phyloP scores from a whole-genome alignment of 2,113 vertebrate species.

The Raphicerus campestris region DNA sequence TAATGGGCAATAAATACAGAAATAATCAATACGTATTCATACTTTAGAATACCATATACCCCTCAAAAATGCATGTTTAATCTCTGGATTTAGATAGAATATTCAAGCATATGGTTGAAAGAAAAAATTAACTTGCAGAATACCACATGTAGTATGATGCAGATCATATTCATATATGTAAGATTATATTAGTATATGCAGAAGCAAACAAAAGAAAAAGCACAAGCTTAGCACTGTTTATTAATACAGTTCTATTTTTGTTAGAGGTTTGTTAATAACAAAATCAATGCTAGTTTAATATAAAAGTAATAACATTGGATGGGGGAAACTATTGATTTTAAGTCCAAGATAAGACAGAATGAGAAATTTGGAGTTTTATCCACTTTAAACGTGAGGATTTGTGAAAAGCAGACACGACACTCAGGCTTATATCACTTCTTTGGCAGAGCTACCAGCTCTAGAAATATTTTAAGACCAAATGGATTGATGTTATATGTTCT shows the following conservation, averaged over 20 bases:
- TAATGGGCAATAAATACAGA: not conserved
- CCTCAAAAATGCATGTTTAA: not conserved
- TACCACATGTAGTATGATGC: not conserved
- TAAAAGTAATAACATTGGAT: not conserved
- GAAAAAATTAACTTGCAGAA: not conserved
- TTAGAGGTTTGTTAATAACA: not conserved
- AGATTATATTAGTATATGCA: not conserved
- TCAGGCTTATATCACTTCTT: not conserved
- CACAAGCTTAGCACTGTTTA: not conserved
- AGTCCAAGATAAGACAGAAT: not conserved
- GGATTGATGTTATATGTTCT: not conserved
- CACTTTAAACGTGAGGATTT: not conserved
- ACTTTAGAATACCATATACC: not conserved
- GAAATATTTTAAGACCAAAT: not conserved
- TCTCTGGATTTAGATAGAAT: not conserved
- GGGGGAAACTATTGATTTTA: not conserved
- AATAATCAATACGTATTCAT: not conserved
- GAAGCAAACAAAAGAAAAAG: not conserved
- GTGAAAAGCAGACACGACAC: not conserved
- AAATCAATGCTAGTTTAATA: not conserved
- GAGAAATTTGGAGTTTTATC: not conserved
- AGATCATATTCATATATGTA: not conserved
- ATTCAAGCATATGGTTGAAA: not conserved
- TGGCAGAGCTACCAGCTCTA: not conserved
- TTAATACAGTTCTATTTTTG: not conserved